A percentile compares a stretch with the other conserved stretches of the same genome.
Conservation (phyloP, 2,888 invertebrate species). For the Andrena hattorfiana region DNA sequence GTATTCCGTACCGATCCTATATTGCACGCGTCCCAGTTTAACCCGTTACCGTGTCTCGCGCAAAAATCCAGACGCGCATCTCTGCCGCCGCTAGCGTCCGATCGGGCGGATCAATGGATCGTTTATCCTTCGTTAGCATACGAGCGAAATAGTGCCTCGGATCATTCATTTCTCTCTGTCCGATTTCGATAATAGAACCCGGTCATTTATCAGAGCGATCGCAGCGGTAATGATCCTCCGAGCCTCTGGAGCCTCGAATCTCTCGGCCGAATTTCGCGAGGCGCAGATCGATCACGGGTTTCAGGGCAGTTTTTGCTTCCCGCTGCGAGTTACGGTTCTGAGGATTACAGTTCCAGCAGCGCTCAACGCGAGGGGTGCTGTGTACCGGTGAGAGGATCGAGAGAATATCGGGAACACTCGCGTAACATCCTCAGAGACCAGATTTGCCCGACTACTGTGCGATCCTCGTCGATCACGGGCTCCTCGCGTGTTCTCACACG, state of each 20-base stretch:
- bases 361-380: background rate
- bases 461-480: background rate
- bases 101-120: conserved; percentile 36
- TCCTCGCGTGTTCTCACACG: conserved; percentile 49
- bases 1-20: conserved; percentile 70
- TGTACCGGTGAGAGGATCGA: background rate
- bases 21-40: conserved; percentile 79
- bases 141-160: background rate
- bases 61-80: conserved; percentile 68
- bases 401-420: too few species aligned
- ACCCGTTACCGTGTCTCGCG: conserved; percentile 76
- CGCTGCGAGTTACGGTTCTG: background rate
- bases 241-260: background rate
- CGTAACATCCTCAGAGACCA: too few species aligned
- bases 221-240: background rate
- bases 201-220: background rate
- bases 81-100: conserved; percentile 35
- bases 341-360: background rate
- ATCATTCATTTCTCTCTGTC: conserved; percentile 30
- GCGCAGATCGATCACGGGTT: background rate
- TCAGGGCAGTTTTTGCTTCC: conserved; percentile 1
- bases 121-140: conserved; percentile 12
- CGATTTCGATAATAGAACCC: background rate
- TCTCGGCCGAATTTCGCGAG: background rate
- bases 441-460: conserved; percentile 8